Percentiles rank a stretch among this genome's conserved stretches.
These are phyloP conservation scores for Syrista parreyssii DNA, from an alignment of 2,888 invertebrate species.

Conservation along the genomic window DNA sequence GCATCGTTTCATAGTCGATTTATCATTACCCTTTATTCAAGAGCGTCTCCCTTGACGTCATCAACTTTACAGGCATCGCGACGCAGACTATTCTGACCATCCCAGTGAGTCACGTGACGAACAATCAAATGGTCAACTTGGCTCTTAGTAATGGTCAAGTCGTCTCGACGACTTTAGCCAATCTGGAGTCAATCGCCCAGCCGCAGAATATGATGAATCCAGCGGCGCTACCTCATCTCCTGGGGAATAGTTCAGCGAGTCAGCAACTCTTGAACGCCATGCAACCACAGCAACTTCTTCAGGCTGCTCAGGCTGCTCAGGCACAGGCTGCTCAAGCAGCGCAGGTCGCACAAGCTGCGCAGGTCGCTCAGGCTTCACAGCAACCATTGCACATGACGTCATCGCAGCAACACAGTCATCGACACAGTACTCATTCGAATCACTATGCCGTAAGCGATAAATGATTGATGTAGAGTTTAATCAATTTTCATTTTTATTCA, in stretches of 20 bases:
- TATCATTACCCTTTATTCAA: neutral
- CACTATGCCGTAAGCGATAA: constrained; percentile 54
- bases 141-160: constrained; percentile 88
- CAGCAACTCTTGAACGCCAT: constrained; percentile 82
- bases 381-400: constrained; percentile 60
- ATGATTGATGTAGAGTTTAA: neutral
- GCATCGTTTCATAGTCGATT: neutral
- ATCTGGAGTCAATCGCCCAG: constrained; percentile 81
- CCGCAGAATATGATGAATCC: constrained; percentile 77
- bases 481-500: neutral
- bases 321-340: constrained; percentile 42
- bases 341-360: constrained; percentile 45
- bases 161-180: constrained; percentile 84
- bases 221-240: constrained; percentile 76
- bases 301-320: constrained; percentile 61
- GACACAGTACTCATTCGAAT: constrained; percentile 60
- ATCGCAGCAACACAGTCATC: constrained; percentile 59
- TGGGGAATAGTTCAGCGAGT: constrained; percentile 76
- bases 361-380: constrained; percentile 55
- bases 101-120: constrained; percentile 90
- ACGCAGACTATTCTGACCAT: constrained; percentile 96
- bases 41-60: neutral
- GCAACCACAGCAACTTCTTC: constrained; percentile 74
- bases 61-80: constrained; percentile 79
- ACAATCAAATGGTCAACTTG: constrained; percentile 80